These are phyloP conservation scores for Mus pahari DNA, from an alignment of 2,113 vertebrate genomes.

Conservation along the genomic window DNA sequence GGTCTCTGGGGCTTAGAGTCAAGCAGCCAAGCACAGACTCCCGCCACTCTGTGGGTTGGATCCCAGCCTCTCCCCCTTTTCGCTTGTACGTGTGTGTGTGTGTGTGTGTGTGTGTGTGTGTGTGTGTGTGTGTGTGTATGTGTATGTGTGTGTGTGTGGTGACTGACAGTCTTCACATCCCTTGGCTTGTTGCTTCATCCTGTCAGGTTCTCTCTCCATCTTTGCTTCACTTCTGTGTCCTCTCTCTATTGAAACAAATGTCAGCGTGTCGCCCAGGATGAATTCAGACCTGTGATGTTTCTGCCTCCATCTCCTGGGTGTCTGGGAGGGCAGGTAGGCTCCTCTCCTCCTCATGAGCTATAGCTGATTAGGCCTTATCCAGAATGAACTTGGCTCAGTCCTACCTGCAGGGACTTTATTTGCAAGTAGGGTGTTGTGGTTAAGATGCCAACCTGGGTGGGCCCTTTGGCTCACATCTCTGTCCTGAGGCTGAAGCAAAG, in stretches of 20 bases:
- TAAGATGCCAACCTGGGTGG: neutral
- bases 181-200: neutral
- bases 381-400: neutral
- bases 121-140: neutral
- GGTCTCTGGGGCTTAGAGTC: neutral
- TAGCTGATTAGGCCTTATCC: neutral
- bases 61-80: no score
- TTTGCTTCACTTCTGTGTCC: neutral
- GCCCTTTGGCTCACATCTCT: neutral
- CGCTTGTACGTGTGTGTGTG: neutral
- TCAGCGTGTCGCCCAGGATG: neutral
- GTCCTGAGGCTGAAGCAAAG: neutral
- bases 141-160: neutral
- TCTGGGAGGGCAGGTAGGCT: neutral
- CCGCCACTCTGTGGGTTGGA: rapidly evolving
- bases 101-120: neutral
- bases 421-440: neutral
- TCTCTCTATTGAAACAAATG: neutral
- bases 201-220: rapidly evolving
- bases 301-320: neutral
- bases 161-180: neutral
- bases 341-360: neutral
- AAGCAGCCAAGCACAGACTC: neutral
- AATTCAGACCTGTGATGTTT: neutral
- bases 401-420: neutral